Base-by-base conservation (phyloP, 2,888 invertebrate genomes). In the Liposcelis brunnea region DNA sequence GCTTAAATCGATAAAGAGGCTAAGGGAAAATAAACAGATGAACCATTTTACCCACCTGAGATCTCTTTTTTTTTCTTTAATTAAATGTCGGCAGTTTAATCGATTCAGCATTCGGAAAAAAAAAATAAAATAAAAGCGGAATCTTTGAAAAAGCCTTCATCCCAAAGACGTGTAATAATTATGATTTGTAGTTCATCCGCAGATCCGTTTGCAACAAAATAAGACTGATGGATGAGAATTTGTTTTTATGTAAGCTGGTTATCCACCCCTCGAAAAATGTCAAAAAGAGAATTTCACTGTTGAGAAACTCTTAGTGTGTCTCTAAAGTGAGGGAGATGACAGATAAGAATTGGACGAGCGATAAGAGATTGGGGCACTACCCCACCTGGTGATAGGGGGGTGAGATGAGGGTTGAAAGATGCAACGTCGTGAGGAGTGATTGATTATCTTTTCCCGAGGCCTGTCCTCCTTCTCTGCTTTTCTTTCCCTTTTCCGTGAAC, bases 401-500 rank as follows among this genome's bases (percentile, higher is more conserved):
- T 46, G 48, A 43, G 52, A 56, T 58, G 59, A 52, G 58, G 59
- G 59, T 61, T 60, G 61, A 61, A 59, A 53, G 59, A 57, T 55
- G 55, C 55, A 53, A 56, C 54, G 54, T 56, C 54, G 58, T 58
- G 59, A 59, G 59, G 57, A 59, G 61, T 62, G 62, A 62, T 62
- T 62, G 62, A 62, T 62, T 54, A 60, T 62, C 58, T 62, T 61
- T 59, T 57, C 57, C 58, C 60, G 61, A 35, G 35, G 16, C 35
- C 16, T 35, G 35, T 35, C 35, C 35, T 35, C 35, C 35, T 35
- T 16, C 35, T 35, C 35, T 14, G 14, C 35, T 16, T 16, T 26
- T 26, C 26, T 26, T 26, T 26, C 26, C 26, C 26, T 26, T 26
- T 26, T 26, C 26, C 26, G 26, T 26, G 26, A 26, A 26, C 26